These are phyloP conservation scores for Aphyosemion australe DNA, from an alignment of 2,113 vertebrate genomes.

Conservation along the genomic window DNA sequence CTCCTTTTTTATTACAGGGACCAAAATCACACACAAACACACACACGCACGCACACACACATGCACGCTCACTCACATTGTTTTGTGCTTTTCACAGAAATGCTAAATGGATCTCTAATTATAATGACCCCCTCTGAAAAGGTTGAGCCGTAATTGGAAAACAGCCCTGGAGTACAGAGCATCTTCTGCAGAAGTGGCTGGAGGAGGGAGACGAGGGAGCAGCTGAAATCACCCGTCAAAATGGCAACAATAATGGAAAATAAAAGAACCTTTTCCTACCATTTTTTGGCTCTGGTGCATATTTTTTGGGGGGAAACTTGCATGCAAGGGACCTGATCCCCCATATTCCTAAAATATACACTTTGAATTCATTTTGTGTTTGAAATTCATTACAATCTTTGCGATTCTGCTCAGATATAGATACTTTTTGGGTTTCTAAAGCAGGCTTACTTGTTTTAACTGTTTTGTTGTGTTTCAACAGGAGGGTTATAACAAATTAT, in stretches of 20 bases:
- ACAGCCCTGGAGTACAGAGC: conserved; percentile 71
- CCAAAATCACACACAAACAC: conserved; percentile 66
- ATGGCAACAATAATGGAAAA: conserved; percentile 39
- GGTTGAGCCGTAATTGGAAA: conserved; percentile 76
- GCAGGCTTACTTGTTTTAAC: too few relatives aligned
- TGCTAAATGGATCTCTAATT: conserved; percentile 79
- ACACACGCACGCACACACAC: too few relatives aligned
- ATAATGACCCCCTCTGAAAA: conserved; percentile 79
- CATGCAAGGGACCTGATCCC: too few relatives aligned
- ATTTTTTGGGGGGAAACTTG: background rate
- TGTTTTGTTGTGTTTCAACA: too few relatives aligned
- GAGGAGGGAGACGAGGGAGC: conserved; percentile 20
- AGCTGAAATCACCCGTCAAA: too few relatives aligned
- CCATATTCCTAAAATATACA: too few relatives aligned
- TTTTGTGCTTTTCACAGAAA: conserved; percentile 81
- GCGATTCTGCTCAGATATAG: too few relatives aligned
- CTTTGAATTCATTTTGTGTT: too few relatives aligned
- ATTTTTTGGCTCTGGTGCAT: background rate
- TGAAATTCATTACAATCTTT: too few relatives aligned
- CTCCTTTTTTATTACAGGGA: conserved; percentile 63
- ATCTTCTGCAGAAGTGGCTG: conserved; percentile 66
- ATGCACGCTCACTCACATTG: too few relatives aligned
- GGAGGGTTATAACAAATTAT: too few relatives aligned
- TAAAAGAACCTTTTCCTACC: conserved; percentile 14
- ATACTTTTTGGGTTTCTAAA: too few relatives aligned